Evolutionary conservation across 2,113 vertebrate genomes (phyloP), one percentile per base, ranked within the genome.

Genomic region (Alligator sinensis): DNA sequence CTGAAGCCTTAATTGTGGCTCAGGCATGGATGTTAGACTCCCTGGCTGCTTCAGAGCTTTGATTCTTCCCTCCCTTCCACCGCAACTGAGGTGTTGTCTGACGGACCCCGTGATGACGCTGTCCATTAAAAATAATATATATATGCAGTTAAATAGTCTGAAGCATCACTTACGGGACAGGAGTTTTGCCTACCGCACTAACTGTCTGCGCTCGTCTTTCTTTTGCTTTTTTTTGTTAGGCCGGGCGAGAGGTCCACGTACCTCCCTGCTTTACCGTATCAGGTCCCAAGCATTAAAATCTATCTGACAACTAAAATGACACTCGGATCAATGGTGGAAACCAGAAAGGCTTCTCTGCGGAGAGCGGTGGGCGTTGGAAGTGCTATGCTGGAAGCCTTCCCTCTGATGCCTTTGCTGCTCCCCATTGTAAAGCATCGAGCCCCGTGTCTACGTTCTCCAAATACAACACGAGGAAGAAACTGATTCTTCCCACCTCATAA

Each of bases 21-120:
- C 87, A 34, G 94, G 84, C 94, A 64, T 62, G 96, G 95, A 94
- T 94, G 94, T 97, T 93, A 96, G 94, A 96, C 92, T 80, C 19
- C 82, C 80, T 38, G 86, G 76, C 82, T 91, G 90, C 82, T 92
- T 89, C 95, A 4, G 81, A 89, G 89, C 75, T 94, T 94, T 82
- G 89, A 87, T 88, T 90, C 55, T 92, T 87, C 77, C 89, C 91
- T 94, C 92, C 92, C 93, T 59, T 88, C 75, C 92, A 89, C 96
- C 88, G 82, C 97, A 96, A 97, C 91, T 96, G 96, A 97, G 94
- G 97, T 95, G 94, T 96, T 91, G 91, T 82, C 61, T 97, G 96
- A 96, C 97, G 90, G 19, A 60, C 9, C 2, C 80, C 8, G 70
- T 30, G 12, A 82, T 86, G 89, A 84, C 81, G 54, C 89, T 91